Evolutionary conservation across 2,888 invertebrate species (phyloP), one percentile per base, ranked within the genome.

Genomic region (Steinernema carpocapsae): DNA sequence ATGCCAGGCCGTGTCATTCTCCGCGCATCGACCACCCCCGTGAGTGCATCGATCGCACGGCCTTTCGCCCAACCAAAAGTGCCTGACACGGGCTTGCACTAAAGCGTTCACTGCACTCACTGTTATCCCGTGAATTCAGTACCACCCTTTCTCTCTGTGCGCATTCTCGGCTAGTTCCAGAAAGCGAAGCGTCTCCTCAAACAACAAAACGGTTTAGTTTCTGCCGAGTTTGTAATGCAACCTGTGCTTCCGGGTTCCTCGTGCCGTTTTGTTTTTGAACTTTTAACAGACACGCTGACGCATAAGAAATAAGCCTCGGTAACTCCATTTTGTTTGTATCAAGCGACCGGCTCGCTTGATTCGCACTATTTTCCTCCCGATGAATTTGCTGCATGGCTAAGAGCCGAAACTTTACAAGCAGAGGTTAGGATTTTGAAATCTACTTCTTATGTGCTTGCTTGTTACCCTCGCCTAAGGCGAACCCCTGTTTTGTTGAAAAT

Each of bases 321-420:
- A 4, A 4, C 48, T 48, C 48, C 3, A 48, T 7, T n/a, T 19
- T 14, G 19, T 48, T 48, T 64, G 32, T 26, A 1, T 14, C 64
- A 64, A 64, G 64, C 32, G 64, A 64, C 17, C 29, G 32, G 29
- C 14, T 64, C 64, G 64, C 64, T 64, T 64, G 64, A 29, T 64
- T 64, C 17, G 17, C 29, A 32, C 17, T 64, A 29, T 64, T 64
- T 17, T 26, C 29, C 37, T 37, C 64, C 37, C 29, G 32, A 64
- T 64, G 64, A 64, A 64, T 64, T 64, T 64, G 26, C 75, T 75
- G 75, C 74, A 75, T 75, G 75, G 75, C 73, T 75, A 75, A 74
- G 56, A 72, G 74, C 75, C 75, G 72, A 75, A 74, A 72, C 72
- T 72, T 74, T 64, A 42, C 72, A 29, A 75, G 48, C 74, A 75